Evolutionary conservation across 1,140 invertebrate genomes (phyloP), one percentile per base, ranked within the genome.

Genomic region (Charaxes varanes): DNA sequence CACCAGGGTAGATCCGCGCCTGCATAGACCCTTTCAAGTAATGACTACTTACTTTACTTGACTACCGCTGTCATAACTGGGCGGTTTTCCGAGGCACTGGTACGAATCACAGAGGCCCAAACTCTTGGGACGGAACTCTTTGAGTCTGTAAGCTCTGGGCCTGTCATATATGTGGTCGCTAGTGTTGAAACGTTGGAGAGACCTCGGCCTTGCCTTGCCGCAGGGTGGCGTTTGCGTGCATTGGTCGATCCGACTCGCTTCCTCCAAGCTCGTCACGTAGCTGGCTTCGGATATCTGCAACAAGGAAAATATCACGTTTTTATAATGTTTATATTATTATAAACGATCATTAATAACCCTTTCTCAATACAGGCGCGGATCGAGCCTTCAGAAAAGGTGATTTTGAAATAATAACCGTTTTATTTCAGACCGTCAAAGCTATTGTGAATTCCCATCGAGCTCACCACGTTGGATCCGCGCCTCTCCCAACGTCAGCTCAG

Each of bases 181-280:
- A n/a, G 78, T 82, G 64, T 82, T 66, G 53, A 69, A 74, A 57
- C 74, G 68, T 61, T 79, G 74, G n/a, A 82, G 60, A 6, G 62
- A 60, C 10, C 66, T 62, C 0, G 68, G 67, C n/a, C 62, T 63
- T 4, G 60, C 30, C 40, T 73, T 77, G 8, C 72, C 70, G 53
- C 66, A 56, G 1, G 74, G 73, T 6, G 72, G 74, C 4, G 78
- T 82, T 47, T 82, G 78, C n/a, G 74, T 82, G 46, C 66, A 77
- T 63, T 78, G 74, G 51, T 82, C 74, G 14, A 67, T 61, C 14
- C 67, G 65, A 31, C 35, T 46, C 12, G 63, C 50, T 32, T 82
- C 77, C 49, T 82, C 77, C 4, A 82, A 61, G 45, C 66, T 79
- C 21, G 77, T 82, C 35, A 79, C 70, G 63, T 71, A 82, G 53